A percentile compares a stretch with the other conserved stretches of the same genome.
phyloP scores from a whole-genome alignment of 2,888 invertebrate species.

The Zeuzera pyrina region DNA sequence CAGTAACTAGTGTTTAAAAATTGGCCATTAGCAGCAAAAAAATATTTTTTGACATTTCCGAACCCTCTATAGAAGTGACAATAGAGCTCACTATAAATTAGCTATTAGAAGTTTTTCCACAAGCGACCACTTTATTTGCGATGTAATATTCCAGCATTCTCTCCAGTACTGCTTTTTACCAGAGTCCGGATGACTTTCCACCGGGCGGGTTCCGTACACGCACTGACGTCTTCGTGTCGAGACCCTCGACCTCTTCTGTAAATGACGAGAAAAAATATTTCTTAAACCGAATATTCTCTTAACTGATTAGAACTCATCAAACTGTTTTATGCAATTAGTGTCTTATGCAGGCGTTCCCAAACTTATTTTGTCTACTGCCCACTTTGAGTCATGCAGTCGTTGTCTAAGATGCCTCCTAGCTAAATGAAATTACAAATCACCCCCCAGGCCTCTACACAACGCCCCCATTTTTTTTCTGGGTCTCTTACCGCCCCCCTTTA shows the following conservation, averaged over 20 bases:
- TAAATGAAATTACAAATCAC: no score
- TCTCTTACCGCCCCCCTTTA: no score
- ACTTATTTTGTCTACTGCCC: no score
- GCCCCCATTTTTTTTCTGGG: no score
- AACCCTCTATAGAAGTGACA: slow-evolving; percentile 2
- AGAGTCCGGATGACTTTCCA: slow-evolving; percentile 88
- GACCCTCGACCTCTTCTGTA: slow-evolving; percentile 84
- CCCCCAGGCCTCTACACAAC: no score
- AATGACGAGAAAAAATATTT: slow-evolving; percentile 23
- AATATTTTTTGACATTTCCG: slow-evolving; percentile 19
- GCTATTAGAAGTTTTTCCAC: slow-evolving; percentile 9
- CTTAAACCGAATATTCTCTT: not conserved
- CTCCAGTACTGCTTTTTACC: slow-evolving; percentile 70
- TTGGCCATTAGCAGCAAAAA: no score
- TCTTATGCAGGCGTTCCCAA: no score
- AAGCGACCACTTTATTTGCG: not conserved
- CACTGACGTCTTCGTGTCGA: slow-evolving; percentile 83
- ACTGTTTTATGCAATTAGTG: not conserved
- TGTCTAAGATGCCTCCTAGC: no score
- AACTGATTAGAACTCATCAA: not conserved
- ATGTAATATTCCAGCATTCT: not conserved
- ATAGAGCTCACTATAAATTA: slow-evolving; percentile 3
- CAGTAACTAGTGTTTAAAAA: no score
- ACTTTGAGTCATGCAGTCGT: no score
- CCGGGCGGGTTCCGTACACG: slow-evolving; percentile 93